Conservation (phyloP, 2,888 invertebrate species). For the Caradrina kadenii region DNA sequence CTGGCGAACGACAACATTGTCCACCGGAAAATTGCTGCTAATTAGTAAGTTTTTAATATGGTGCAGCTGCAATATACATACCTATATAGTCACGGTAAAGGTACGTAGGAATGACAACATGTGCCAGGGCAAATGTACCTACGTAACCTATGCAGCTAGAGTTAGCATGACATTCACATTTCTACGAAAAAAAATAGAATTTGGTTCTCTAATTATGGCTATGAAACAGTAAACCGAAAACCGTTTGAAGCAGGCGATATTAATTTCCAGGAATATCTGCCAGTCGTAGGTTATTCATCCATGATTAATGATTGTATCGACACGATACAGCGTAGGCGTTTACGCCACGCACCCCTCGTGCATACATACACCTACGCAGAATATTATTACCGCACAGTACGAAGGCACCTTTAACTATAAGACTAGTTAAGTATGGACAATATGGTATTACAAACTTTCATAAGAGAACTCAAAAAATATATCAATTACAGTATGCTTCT, state of each 20-base stretch:
- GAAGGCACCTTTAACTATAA: neutral
- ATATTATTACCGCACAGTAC: neutral
- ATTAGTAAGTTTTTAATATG: slow-evolving; percentile 27
- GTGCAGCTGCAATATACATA: slow-evolving; percentile 18
- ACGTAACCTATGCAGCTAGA: neutral
- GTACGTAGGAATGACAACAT: neutral
- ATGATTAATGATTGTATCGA: slow-evolving; percentile 3
- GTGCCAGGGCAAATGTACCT: neutral
- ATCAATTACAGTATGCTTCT: neutral
- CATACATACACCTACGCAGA: neutral
- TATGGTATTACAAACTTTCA: neutral
- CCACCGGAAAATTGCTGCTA: slow-evolving; percentile 30
- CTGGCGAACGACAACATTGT: slow-evolving; percentile 27
- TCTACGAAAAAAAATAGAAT: neutral
- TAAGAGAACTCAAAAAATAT: neutral
- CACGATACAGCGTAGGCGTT: neutral
- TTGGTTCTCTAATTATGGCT: slow-evolving; percentile 2
- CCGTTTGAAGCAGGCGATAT: neutral
- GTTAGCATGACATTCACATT: neutral
- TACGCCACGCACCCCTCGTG: neutral
- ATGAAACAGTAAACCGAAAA: slow-evolving; percentile 3
- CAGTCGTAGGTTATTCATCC: neutral
- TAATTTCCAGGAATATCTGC: slow-evolving; percentile 9
- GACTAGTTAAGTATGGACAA: neutral
- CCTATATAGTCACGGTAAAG: slow-evolving; percentile 11